These are phyloP conservation scores for Rhegmatorhina hoffmannsi DNA, from an alignment of 2,113 vertebrate species.

Conservation along the genomic window DNA sequence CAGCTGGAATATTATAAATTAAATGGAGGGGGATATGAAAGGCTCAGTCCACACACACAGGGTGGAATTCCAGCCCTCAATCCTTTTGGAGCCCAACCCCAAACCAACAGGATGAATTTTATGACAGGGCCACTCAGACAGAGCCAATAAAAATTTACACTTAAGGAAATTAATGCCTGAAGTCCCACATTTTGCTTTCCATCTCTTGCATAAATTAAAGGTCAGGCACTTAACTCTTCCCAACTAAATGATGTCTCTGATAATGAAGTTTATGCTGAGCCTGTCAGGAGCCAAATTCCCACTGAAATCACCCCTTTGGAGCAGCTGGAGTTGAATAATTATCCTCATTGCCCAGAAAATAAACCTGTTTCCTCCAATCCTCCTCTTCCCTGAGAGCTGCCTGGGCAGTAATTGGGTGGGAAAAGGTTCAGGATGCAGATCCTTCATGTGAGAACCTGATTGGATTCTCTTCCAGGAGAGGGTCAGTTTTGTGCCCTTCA, in stretches of 20 bases:
- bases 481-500: neutral
- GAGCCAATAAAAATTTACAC: neutral
- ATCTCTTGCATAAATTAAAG: neutral
- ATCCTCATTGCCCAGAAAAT: neutral
- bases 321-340: neutral
- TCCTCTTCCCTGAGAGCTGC: neutral
- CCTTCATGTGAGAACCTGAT: neutral
- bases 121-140: neutral
- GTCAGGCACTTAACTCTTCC: neutral
- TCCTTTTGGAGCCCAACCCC: neutral
- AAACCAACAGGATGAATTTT: neutral
- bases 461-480: neutral
- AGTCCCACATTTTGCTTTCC: neutral
- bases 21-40: neutral
- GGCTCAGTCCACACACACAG: neutral
- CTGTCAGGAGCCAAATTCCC: neutral
- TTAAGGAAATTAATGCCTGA: neutral
- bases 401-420: neutral
- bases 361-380: neutral
- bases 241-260: neutral
- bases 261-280: neutral
- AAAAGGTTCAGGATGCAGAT: neutral
- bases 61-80: neutral
- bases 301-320: neutral
- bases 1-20: neutral